Base-by-base conservation (phyloP, 1,140 invertebrate genomes). In the Papilio polyxenes region DNA sequence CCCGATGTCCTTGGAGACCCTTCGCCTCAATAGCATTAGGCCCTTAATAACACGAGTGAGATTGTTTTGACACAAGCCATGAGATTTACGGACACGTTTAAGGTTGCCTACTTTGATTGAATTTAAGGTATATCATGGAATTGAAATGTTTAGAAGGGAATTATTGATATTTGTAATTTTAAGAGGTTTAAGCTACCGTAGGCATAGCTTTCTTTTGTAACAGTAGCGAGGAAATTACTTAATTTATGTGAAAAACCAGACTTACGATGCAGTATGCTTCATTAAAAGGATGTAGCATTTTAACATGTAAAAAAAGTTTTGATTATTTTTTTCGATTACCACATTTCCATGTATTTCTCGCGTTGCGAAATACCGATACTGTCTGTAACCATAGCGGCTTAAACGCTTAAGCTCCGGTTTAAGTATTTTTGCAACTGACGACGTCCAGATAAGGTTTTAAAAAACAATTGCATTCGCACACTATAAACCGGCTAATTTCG, bases 1-100 rank as follows among this genome's bases (percentile, higher is more conserved):
- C 76, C 75, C 75, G 53, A 81, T 77, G 85, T 84, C 86, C 85
- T 81, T 20, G n/a, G 84, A 79, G 85, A 80, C 82, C 82, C 80
- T 69, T 49, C 48, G 82, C 81, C 62, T 81, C 83, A 90, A 89
- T 86, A 86, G 83, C 84, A 90, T 91, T 91, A 89, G 81, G 83
- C 80, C 81, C 81, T 44, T 88, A 88, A 89, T 90, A 90, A 87
- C 81, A 83, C 85, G 83, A 80, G 59, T 75, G 84, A 90, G 84
- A 91, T 91, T 91, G 89, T 90, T 91, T 90, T 90, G 90, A 91
- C 89, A 86, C 83, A 83, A 82, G 75, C 77, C 81, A 85, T 75
- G 83, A 85, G 83, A 72, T 72, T 72, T 72, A 72, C 23, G 65
- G 31, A 40, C 65, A 72, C 31, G 65, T 72, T 72, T 37, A 10